Base-by-base conservation (phyloP, 1,140 invertebrate species). In the Neodiprion lecontei region DNA sequence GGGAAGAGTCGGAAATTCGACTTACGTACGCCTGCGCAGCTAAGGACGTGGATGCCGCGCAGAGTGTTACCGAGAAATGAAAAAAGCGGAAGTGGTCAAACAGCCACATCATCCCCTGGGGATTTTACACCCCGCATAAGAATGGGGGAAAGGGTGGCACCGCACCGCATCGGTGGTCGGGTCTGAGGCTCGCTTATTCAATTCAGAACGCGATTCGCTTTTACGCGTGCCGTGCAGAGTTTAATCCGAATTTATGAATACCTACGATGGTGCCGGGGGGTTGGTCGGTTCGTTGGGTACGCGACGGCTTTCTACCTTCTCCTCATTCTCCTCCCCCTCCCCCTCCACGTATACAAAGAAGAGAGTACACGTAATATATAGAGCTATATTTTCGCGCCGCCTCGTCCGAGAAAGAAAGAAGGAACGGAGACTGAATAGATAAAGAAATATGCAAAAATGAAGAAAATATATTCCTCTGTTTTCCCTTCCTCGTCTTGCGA, bases 191-290 rank as follows among this genome's bases (percentile, higher is more conserved):
- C 67, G n/a, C 67, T 69, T 69, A 69, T 69, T 69, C 67, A 7
- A 69, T 69, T 69, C 67, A 69, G 11, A 69, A 47, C 21, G 9
- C 14, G 21, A 47, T 23, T 69, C 67, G 11, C 23, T 69, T 69
- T 69, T 69, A 69, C 67, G 67, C 67, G 67, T 21, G 17, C 67
- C 40, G n/a, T 17, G 53, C 11, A 40, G 21, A 47, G 67, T 47
- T 69, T 69, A 69, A 69, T 69, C 12, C 67, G 67, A 69, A 69
- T 69, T 69, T 69, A 69, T 69, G 67, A 69, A 69, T 47, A 69
- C 67, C 17, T 21, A 14, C 2, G 1, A 81, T 76, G 78, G 79
- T 78, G 76, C 78, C 76, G 78, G 53, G 75, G 17, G 17, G 17
- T 21, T 21, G 17, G 77, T 75, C 50, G 79, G 72, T 70, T 71